phyloP scores from a whole-genome alignment of 2,797 vertebrate genomes.

The Thaleichthys pacificus region DNA sequence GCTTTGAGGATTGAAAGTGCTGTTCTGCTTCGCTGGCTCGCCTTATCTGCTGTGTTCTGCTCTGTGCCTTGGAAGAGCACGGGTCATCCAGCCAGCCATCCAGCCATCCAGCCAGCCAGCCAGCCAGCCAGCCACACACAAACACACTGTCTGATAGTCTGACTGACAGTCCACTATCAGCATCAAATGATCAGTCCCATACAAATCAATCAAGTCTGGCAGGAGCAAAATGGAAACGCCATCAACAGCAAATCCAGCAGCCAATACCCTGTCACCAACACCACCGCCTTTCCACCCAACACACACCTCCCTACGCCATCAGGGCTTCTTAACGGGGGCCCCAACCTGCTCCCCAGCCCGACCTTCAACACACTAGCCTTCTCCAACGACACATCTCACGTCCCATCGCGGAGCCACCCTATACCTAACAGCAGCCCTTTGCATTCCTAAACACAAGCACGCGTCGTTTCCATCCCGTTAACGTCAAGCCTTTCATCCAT shows the following conservation, averaged over 20 bases:
- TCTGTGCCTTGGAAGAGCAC: not conserved
- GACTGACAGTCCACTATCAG: conserved; percentile 25
- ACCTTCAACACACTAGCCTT: not conserved
- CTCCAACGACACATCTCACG: no score
- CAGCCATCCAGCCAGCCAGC: no score
- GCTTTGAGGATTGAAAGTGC: not conserved
- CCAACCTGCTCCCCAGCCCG: not conserved
- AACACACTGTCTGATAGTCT: not conserved
- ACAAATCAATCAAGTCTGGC: conserved; percentile 16
- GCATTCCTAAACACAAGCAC: no score
- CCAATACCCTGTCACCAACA: not conserved
- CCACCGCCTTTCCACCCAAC: not conserved
- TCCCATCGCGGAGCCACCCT: no score
- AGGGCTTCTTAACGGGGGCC: not conserved
- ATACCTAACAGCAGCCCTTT: no score
- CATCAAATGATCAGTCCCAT: conserved; percentile 24
- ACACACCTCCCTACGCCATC: not conserved
- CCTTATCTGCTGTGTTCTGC: not conserved
- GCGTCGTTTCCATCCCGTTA: no score
- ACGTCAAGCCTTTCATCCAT: no score
- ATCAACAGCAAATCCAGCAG: not conserved
- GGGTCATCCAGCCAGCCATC: not conserved
- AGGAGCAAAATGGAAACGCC: not conserved
- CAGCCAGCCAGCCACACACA: not conserved
- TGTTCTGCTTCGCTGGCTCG: not conserved